phyloP scores from a whole-genome alignment of 2,113 vertebrate species.

The Lasiurus cinereus region DNA sequence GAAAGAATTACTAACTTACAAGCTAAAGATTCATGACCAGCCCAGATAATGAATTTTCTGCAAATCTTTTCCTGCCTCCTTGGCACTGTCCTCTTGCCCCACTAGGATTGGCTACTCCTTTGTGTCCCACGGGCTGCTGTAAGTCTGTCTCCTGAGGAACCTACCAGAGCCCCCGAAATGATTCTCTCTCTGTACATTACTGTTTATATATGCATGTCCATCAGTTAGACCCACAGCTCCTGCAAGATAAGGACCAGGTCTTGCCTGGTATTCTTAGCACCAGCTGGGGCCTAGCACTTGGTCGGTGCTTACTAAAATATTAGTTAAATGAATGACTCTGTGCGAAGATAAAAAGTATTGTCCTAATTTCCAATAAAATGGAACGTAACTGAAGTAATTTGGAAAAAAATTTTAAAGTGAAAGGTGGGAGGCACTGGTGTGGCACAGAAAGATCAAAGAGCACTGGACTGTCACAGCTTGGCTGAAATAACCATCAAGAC shows the following conservation, averaged over 20 bases:
- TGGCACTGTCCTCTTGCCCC: neutral
- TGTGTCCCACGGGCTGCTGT: neutral
- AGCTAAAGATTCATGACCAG: neutral
- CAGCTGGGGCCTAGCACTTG: neutral
- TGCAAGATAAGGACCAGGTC: neutral
- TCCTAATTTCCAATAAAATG: slow-evolving; percentile 17
- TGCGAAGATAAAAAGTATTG: neutral
- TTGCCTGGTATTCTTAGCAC: neutral
- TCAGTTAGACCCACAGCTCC: neutral
- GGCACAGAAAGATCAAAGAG: neutral
- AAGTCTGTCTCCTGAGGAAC: neutral
- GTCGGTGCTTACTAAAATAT: neutral
- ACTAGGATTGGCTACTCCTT: neutral
- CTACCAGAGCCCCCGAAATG: neutral
- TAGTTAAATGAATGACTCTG: neutral
- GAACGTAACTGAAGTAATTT: slow-evolving; percentile 15
- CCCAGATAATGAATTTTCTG: neutral
- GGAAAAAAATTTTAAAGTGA: neutral
- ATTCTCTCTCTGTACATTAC: neutral
- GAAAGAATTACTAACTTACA: neutral
- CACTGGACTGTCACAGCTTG: neutral
- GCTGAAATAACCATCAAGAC: neutral
- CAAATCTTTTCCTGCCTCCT: neutral
- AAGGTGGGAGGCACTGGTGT: neutral
- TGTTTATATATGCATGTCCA: neutral